Conservation (phyloP, 2,888 invertebrate species). For the Drosophila conformis region DNA sequence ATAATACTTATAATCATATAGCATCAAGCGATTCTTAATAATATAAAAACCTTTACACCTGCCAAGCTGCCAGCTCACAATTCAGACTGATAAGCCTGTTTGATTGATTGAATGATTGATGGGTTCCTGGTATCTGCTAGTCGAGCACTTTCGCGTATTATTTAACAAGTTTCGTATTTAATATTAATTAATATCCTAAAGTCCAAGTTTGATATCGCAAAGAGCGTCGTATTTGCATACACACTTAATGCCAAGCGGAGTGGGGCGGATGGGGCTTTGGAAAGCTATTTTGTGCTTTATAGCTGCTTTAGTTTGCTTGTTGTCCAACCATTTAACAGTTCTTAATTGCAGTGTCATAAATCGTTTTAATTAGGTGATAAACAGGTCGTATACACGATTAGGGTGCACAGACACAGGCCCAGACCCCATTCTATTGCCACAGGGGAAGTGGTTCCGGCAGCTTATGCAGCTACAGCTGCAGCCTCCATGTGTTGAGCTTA, state of each 20-base stretch:
- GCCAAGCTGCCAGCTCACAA: background rate
- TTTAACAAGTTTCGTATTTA: background rate
- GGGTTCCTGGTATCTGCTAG: background rate
- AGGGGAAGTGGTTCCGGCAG: background rate
- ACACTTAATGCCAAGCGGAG: background rate
- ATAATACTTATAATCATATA: background rate
- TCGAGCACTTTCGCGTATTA: background rate
- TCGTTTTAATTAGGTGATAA: conserved; percentile 1
- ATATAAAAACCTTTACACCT: background rate
- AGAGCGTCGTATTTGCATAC: background rate
- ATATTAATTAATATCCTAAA: background rate
- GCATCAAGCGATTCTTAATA: background rate
- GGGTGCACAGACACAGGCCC: background rate
- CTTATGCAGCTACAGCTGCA: background rate
- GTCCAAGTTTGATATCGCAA: background rate
- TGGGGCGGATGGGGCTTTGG: background rate
- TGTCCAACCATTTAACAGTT: background rate
- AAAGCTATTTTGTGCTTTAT: background rate
- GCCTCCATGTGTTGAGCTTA: background rate
- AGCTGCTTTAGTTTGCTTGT: background rate
- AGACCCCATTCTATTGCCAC: background rate
- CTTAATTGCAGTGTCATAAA: conserved; percentile 1
- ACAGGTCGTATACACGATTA: background rate
- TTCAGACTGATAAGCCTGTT: background rate
- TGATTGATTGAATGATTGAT: background rate